Base-by-base conservation (phyloP, 2,888 invertebrate species). In the Drosophila merina region DNA sequence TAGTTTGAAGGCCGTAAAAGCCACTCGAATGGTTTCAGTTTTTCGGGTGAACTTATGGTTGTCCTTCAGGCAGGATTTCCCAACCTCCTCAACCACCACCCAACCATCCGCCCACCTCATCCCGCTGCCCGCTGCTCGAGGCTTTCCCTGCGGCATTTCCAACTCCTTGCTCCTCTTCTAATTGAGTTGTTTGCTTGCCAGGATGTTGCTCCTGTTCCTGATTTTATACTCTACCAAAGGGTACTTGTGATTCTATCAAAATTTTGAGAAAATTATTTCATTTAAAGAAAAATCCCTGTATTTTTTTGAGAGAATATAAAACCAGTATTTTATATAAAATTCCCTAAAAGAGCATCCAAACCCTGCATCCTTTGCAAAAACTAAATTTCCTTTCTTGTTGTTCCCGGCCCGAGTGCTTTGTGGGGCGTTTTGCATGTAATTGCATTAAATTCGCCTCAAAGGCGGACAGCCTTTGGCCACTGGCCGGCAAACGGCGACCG, bases 401-500 rank as follows among this genome's bases (percentile, higher is more conserved):
- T 69, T 33, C 4, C 33, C 10, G 10, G 1, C 33, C 1, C 0
- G 10, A n/a, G n/a, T 33, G n/a, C 33, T 33, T 33, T 33, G 33
- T 33, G 49, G 68, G 42, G 30, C 57, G 67, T 20, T 54, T 58
- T 49, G 57, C 54, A 72, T 57, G 54, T 75, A 75, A 75, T 77
- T 74, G 75, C 77, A 77, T 75, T 77, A 75, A 57, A 72, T 58
- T 55, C 50, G 57, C 64, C 71, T 57, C 71, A 72, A 72, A 72
- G 72, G 49, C 57, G 26, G 38, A 26, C 51, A 38, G 20, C 20
- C 20, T 20, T 20, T 20, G n/a, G 45, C 55, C 12, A 36, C 3
- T 45, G 20, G 20, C 20, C 20, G 20, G 20, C 20, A 20, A 20
- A 1, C 2, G 20, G 1, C 20, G 2, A 20, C 20, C 2, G 20